Evolutionary conservation across 1,140 invertebrate species (phyloP), one percentile per base, ranked within the genome.

Genomic region (Drosophila ohnishii): DNA sequence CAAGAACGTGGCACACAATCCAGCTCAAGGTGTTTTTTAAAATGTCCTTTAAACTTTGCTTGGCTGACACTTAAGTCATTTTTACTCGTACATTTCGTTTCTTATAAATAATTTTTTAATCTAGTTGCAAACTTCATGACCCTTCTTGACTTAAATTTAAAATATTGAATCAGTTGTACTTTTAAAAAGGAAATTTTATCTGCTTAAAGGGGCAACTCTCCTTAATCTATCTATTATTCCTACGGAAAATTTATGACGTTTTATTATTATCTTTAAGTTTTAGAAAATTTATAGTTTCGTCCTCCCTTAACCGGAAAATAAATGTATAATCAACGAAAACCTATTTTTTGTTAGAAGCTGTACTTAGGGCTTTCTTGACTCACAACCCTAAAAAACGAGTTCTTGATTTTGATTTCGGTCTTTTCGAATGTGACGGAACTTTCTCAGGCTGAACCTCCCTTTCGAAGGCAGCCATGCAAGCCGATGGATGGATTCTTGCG

Each of bases 351-450:
- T 11, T 7, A 14, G n/a, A 34, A 45, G 16, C 65, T 69, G 65
- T 69, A 69, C 65, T 19, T 13, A 32, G 13, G 2, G 39, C 53
- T 45, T 51, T 37, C 14, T 5, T 11, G 5, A 32, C n/a, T 35
- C 19, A 4, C 58, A 42, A 39, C 61, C 62, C 61, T 51, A 8
- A 44, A 28, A 37, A 66, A 78, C 65, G 51, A 35, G 51, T 53
- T 53, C 51, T 37, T 42, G 32, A 74, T 85, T 86, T 86, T 85
- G 78, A 85, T 82, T 85, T 78, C 37, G 25, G 53, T 51, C 28
- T 35, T 57, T n/a, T 53, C 28, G 25, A 34, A 14, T 47, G 67
- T 50, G 28, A n/a, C 34, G 53, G 62, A 55, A 60, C 65, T 82
- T 82, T 82, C 57, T 76, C 79, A 78, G 60, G 75, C 65, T 32